Evolutionary conservation across 2,888 invertebrate genomes (phyloP), one percentile per base, ranked within the genome.

Genomic region (Cecidostiba fungosa): DNA sequence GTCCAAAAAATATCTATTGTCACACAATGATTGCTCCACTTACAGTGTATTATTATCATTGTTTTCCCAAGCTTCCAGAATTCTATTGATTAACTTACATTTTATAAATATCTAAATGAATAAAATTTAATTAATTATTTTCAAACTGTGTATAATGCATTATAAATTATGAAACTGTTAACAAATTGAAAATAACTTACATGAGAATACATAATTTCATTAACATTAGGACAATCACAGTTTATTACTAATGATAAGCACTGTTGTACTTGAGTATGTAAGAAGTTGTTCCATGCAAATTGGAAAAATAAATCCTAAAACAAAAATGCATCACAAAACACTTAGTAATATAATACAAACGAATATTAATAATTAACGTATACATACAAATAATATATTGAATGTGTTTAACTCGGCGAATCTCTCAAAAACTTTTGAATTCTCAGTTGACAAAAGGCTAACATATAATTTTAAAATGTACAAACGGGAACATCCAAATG

Each of bases 221-320:
- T 91, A 86, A 88, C 89, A 86, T 92, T 92, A 76, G 91, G 90
- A 89, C 90, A 90, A 85, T 92, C 91, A 77, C 91, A 90, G 87
- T 91, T 92, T 90, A 98, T 95, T 91, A 97, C 96, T 94, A 96
- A 95, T 87, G 95, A 94, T 90, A 98, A 94, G 93, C 97, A 96
- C 93, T 96, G 95, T 93, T 96, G 96, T 89, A 98, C 97, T 94
- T 98, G 97, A 89, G 97, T 97, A 94, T 99, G 99, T 92, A 99
- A 95, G 94, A 99, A 98, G 95, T 98, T 99, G 95, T 99, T 99
- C 97, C 98, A 97, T 88, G 96, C 95, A 94, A 97, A 98, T 93
- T 95, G 95, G 94, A 98, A 98, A 95, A 98, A 97, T 94, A 99
- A 95, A 93, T 98, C 97, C 95, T 98, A 94, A 91, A 97, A 94